Conservation (phyloP, 2,888 invertebrate species). For the Drosophila mettleri region DNA sequence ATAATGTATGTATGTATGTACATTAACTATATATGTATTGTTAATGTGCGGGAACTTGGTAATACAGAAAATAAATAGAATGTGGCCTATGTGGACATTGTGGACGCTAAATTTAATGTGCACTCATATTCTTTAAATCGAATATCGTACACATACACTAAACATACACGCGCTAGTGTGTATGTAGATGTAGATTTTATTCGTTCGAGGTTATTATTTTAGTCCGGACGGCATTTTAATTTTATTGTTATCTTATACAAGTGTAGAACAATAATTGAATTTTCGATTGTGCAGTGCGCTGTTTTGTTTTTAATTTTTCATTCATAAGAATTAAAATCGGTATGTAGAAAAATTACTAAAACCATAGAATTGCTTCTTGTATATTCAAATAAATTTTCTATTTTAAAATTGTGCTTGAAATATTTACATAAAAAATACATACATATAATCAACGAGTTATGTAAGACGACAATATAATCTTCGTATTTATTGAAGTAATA, state of each 20-base stretch:
- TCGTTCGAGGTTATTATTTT: slow-evolving; percentile 59
- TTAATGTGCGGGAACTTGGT: slow-evolving; percentile 30
- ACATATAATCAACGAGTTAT: slow-evolving; percentile 3
- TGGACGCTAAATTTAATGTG: slow-evolving; percentile 64
- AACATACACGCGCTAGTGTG: background rate
- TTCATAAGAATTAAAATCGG: slow-evolving; percentile 13
- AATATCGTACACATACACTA: slow-evolving; percentile 22
- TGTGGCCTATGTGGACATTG: slow-evolving; percentile 62
- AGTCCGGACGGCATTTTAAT: slow-evolving; percentile 43
- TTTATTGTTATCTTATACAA: slow-evolving; percentile 55
- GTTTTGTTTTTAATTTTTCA: slow-evolving; percentile 3
- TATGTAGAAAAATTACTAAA: slow-evolving; percentile 33
- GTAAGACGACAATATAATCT: background rate
- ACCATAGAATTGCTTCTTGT: background rate
- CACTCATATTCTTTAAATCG: slow-evolving; percentile 61
- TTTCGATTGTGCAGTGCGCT: slow-evolving; percentile 25
- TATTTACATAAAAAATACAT: background rate
- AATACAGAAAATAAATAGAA: slow-evolving; percentile 47
- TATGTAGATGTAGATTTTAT: slow-evolving; percentile 23
- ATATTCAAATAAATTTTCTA: background rate
- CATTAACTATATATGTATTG: slow-evolving; percentile 18
- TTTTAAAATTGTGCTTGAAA: background rate
- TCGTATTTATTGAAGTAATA: too few relatives aligned
- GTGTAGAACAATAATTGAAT: slow-evolving; percentile 24
- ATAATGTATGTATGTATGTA: slow-evolving; percentile 6